Evolutionary conservation across 2,113 vertebrate species (phyloP), one percentile per base, ranked within the genome.

Genomic region (Patagioenas fasciata): DNA sequence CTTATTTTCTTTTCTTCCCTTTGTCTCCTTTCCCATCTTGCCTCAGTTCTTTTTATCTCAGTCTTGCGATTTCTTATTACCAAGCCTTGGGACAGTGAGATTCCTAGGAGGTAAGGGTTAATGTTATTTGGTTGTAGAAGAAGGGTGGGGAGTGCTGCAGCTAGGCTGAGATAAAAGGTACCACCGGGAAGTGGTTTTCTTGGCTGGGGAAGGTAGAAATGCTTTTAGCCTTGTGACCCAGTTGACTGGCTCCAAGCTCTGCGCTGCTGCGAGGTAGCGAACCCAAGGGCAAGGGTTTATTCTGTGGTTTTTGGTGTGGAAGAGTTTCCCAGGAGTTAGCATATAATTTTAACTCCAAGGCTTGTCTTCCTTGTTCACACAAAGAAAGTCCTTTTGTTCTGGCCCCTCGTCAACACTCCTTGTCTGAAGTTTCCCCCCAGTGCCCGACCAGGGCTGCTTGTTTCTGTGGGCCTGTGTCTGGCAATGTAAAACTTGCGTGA

Each of bases 121-220:
- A 95, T 92, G 90, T 93, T 96, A 87, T 94, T 95, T 96, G 95
- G 96, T 96, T 96, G 92, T 93, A 81, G 86, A 67, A 90, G 80
- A 66, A 95, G 95, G 96, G 95, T 95, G 95, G 92, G 93, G 93
- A 97, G 96, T 42, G 77, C 96, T 95, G 94, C 83, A 94, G 95
- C 40, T 5, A 21, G 57, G 58, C 88, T 65, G 88, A 96, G 96
- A 93, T 97, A 72, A 97, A 97, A 97, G 93, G 94, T 96, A 87
- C 93, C 95, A 95, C 91, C 61, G 78, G 96, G 96, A 97, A 95
- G 95, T 96, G 94, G 93, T 96, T 96, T 97, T 95, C 93, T 97
- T 96, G 95, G 90, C 91, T 95, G 93, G 51, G 95, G 75, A 95
- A 96, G 92, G 92, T 93, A 94, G 95, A 96, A 94, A 65, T 86